A percentile compares a stretch with the other conserved stretches of the same genome.
Evolutionary conservation across 1,140 invertebrate genomes (phyloP).

Genomic region (Brachystomella parvula): DNA sequence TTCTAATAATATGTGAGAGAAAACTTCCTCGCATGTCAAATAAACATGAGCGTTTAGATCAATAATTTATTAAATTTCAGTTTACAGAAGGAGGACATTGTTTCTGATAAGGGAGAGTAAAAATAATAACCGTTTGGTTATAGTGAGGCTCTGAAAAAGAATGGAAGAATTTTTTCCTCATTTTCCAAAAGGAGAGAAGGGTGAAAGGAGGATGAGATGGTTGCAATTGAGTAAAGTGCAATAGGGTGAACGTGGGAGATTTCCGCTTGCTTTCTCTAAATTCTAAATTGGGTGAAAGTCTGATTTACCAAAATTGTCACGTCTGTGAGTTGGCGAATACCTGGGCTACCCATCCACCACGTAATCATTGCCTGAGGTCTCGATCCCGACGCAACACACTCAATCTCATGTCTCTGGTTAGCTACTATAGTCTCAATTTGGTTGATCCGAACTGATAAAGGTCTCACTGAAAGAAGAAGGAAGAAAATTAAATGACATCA

Average conservation of each 20-base stretch:
- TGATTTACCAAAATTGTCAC: slow-evolving; percentile 38
- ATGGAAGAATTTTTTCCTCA: not conserved
- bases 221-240: too few relatives aligned
- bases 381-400: slow-evolving; percentile 36
- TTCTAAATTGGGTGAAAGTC: too few relatives aligned
- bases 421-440: slow-evolving; percentile 33
- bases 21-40: slow-evolving; percentile 13
- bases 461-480: slow-evolving; percentile 29
- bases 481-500: not conserved
- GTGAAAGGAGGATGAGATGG: slow-evolving; percentile 17
- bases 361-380: slow-evolving; percentile 38
- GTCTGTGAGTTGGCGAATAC: slow-evolving; percentile 35
- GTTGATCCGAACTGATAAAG: slow-evolving; percentile 33
- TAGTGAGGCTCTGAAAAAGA: not conserved
- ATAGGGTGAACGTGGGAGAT: too few relatives aligned
- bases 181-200: not conserved
- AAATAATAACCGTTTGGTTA: slow-evolving; percentile 3
- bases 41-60: slow-evolving; percentile 3
- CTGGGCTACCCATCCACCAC: slow-evolving; percentile 37
- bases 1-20: slow-evolving; percentile 5
- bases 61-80: slow-evolving; percentile 12
- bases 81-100: slow-evolving; percentile 3
- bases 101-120: not conserved
- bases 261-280: too few relatives aligned
- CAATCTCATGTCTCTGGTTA: slow-evolving; percentile 37